Percentiles rank a stretch among this genome's conserved stretches.
Conservation (phyloP, 30 jellyfish, hydroid and myxozoan species). For the Hydra vulgaris region DNA sequence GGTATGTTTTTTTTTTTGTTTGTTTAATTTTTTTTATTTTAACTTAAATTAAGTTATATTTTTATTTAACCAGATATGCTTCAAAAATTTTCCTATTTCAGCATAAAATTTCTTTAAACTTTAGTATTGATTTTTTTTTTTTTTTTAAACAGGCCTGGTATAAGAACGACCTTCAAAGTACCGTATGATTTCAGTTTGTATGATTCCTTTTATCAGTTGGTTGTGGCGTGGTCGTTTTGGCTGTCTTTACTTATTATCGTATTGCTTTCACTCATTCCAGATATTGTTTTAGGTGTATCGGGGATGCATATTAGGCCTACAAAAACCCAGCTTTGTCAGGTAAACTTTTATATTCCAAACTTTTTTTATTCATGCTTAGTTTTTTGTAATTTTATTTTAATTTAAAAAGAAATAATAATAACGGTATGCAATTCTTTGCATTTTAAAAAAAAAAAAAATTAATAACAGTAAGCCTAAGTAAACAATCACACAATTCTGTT, state of each 20-base stretch:
- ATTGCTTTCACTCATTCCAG: slow-evolving; percentile 10
- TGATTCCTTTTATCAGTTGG: slow-evolving; percentile 39
- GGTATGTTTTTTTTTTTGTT: slow-evolving; percentile 40
- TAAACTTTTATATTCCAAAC: neutral
- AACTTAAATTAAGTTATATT: no score
- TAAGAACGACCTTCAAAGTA: slow-evolving; percentile 43
- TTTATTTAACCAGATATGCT: no score
- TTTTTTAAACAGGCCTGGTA: slow-evolving; percentile 44
- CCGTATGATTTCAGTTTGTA: slow-evolving; percentile 54
- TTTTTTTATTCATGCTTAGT: neutral
- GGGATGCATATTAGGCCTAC: slow-evolving; percentile 3
- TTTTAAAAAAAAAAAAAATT: no score
- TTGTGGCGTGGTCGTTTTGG: slow-evolving; percentile 8
- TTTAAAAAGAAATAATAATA: no score
- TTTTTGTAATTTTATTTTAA: no score
- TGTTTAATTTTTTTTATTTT: no score
- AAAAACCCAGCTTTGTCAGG: slow-evolving; percentile 8
- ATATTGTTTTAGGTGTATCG: slow-evolving; percentile 13
- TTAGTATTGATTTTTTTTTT: no score
- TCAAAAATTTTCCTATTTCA: no score
- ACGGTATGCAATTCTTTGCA: no score
- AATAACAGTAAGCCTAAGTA: no score
- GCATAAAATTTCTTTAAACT: no score
- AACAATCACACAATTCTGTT: no score
- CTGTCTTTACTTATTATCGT: neutral